These are phyloP conservation scores for Antennarius striatus DNA, from an alignment of 2,113 vertebrate genomes.

Conservation along the genomic window DNA sequence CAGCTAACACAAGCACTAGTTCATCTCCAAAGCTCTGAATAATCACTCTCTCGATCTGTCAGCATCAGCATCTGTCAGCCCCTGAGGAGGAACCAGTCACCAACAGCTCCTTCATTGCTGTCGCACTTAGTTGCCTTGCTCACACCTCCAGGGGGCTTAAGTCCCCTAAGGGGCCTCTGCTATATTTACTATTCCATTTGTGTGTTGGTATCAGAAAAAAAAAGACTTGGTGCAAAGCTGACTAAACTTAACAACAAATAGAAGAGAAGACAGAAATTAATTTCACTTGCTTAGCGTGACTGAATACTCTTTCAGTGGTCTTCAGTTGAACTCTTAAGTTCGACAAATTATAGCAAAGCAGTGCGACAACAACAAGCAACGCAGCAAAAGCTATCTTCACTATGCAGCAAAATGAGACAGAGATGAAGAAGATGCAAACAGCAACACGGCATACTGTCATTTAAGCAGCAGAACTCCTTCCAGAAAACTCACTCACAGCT, in stretches of 20 bases:
- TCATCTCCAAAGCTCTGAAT: conserved; percentile 71
- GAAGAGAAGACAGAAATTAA: conserved; percentile 44
- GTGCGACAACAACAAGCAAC: conserved; percentile 41
- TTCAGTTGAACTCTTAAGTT: conserved; percentile 47
- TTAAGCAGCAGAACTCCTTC: conserved; percentile 14
- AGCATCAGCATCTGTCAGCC: conserved; percentile 64
- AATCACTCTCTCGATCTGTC: conserved; percentile 69
- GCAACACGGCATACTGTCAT: conserved; percentile 35
- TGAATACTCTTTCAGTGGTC: conserved; percentile 33
- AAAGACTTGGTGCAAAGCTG: conserved; percentile 21
- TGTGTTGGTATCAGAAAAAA: neutral
- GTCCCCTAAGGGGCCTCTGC: conserved; percentile 1
- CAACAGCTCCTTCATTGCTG: conserved; percentile 52
- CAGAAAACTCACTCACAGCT: conserved; percentile 1
- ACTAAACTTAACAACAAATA: conserved; percentile 4
- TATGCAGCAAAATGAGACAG: conserved; percentile 39
- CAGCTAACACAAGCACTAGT: conserved; percentile 67
- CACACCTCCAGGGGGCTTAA: conserved; percentile 21
- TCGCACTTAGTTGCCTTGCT: conserved; percentile 39
- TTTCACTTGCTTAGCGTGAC: conserved; percentile 27
- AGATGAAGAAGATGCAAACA: conserved; percentile 39
- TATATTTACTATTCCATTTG: conserved; percentile 58
- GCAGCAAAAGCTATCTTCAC: conserved; percentile 46
- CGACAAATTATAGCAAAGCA: conserved; percentile 53
- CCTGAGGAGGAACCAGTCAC: conserved; percentile 50